A percentile compares a stretch with the other conserved stretches of the same genome.
These are phyloP conservation scores for Petrosia ficiformis DNA, from an alignment of 37 sponge, comb jelly and placozoan species.

Conservation along the genomic window DNA sequence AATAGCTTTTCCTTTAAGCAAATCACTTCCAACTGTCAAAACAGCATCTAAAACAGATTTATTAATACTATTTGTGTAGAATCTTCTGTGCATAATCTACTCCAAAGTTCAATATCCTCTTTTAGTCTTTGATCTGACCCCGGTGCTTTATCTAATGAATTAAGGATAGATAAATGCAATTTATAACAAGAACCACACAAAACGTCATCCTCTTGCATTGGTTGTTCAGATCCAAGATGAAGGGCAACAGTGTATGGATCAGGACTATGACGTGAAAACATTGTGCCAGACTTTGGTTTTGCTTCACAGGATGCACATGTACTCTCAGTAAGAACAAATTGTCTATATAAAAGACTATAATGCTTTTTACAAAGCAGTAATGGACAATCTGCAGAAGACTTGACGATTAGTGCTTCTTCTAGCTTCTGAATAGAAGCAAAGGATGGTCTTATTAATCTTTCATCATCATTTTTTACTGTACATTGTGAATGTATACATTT, in stretches of 20 bases:
- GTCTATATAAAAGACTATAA: too few species aligned
- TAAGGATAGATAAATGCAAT: background rate
- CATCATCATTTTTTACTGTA: too few species aligned
- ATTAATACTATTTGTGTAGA: too few species aligned
- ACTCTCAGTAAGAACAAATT: too few species aligned
- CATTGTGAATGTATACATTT: too few species aligned
- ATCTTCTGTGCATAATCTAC: background rate
- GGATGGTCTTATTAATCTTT: too few species aligned
- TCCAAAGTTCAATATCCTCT: background rate
- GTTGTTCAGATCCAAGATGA: background rate
- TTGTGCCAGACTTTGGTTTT: background rate
- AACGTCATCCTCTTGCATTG: background rate
- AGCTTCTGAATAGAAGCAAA: too few species aligned
- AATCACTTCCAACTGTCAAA: conserved; percentile 1
- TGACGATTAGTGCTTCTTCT: too few species aligned
- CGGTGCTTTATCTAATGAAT: background rate
- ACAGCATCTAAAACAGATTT: background rate
- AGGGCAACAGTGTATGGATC: background rate
- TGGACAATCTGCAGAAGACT: too few species aligned
- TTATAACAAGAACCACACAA: conserved; percentile 2
- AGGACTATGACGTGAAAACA: conserved; percentile 8
- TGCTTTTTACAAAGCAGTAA: too few species aligned
- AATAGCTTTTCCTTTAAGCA: conserved; percentile 1
- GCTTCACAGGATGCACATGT: conserved; percentile 2
- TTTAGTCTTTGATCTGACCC: background rate